These are phyloP conservation scores for Labrus mixtus DNA, from an alignment of 2,113 vertebrate genomes.

Conservation along the genomic window DNA sequence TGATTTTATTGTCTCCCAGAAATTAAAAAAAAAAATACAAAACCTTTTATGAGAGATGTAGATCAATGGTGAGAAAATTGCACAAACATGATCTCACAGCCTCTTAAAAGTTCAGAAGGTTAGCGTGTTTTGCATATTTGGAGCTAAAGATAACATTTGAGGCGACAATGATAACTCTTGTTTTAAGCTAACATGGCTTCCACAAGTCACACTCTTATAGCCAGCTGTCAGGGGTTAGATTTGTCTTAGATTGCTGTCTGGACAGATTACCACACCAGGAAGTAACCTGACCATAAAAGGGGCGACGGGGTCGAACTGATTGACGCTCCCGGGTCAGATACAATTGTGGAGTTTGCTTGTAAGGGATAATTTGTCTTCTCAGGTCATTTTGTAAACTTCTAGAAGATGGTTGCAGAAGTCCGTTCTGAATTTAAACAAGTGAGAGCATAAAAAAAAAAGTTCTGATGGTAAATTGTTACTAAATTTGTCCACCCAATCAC, in stretches of 20 bases:
- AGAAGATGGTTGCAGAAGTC: neutral
- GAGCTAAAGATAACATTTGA: neutral
- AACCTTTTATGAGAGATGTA: neutral
- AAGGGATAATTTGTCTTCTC: neutral
- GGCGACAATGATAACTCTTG: conserved; percentile 9
- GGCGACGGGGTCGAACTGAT: neutral
- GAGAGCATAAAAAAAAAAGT: too few species aligned
- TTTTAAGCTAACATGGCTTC: neutral
- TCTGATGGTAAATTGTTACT: too few species aligned
- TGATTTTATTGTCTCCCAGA: too few species aligned
- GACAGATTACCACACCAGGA: conserved; percentile 21
- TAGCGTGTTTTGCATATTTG: conserved; percentile 22
- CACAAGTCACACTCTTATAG: neutral
- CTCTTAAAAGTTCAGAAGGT: neutral
- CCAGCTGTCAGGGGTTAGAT: conserved; percentile 29
- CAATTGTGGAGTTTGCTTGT: neutral
- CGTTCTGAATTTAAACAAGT: too few species aligned
- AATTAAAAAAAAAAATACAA: too few species aligned
- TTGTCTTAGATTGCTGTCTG: conserved; percentile 12
- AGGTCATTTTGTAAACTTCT: neutral
- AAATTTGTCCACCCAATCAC: too few species aligned
- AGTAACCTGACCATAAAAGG: neutral
- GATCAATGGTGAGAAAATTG: neutral
- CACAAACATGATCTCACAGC: neutral
- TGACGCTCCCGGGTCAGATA: conserved; percentile 16